Conservation (phyloP, 2,113 vertebrate genomes). For the Bubo scandiacus region DNA sequence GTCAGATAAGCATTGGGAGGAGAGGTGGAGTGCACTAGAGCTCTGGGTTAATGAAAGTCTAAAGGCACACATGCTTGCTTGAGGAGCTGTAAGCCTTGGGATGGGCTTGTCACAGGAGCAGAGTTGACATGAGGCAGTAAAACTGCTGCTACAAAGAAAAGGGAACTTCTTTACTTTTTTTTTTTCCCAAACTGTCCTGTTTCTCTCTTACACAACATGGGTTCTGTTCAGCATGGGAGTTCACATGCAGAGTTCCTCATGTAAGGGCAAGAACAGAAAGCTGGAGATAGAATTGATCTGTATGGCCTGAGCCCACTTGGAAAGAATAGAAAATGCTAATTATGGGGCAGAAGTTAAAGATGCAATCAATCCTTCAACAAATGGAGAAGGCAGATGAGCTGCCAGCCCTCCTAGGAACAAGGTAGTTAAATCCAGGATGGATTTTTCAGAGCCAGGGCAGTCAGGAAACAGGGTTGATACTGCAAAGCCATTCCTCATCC, state of each 20-base stretch:
- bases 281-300: neutral
- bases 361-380: neutral
- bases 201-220: neutral
- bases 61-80: neutral
- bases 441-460: neutral
- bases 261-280: slow-evolving; percentile 13
- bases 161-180: neutral
- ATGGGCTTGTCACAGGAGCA: neutral
- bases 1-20: neutral
- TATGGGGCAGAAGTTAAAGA: neutral
- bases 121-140: neutral
- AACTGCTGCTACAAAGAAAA: neutral
- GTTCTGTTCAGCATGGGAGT: slow-evolving; percentile 13
- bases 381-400: neutral
- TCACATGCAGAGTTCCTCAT: neutral
- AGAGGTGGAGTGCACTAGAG: neutral
- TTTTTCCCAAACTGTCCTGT: neutral
- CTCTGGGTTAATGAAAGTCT: neutral
- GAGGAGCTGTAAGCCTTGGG: neutral
- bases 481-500: neutral
- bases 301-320: neutral
- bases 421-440: neutral
- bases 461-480: neutral
- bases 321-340: neutral
- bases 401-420: neutral